Base-by-base conservation (phyloP, 2,888 invertebrate species). In the Cloeon dipterum region DNA sequence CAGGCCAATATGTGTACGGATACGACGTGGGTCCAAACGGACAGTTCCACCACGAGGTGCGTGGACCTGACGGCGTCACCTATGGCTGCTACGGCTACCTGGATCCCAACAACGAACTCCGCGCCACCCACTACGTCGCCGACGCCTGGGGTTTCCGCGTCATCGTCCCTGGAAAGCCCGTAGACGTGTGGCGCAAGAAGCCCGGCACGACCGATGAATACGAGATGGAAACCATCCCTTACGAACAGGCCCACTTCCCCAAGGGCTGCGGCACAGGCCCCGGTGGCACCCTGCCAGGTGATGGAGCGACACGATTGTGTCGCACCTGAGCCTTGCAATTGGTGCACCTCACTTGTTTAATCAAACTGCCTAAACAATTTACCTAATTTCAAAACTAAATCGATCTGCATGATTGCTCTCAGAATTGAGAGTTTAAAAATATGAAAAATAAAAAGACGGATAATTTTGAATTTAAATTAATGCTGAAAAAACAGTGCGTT, bases 61-160 rank as follows among this genome's bases (percentile, higher is more conserved):
- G 72, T 39, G 77, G 75, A 4, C 71, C 74, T 0, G 77, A 78
- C 47, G 74, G 73, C 16, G 72, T 78, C 14, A 78, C 77, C 1
- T 78, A 78, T 47, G 79, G 79, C 43, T 79, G 79, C 52, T 79
- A 78, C 46, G 79, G 79, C 20, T 74, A 74, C 53, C 65, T 77
- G 26, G 74, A 77, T 52, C 69, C 74, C 1, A 67, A 69, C 34
- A 65, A 66, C 25, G 61, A 62, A 41, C 61, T 75, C 10, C 65
- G 69, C 23, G 74, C 70, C 34, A 76, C 76, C 18, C 75, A 76
- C 55, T 79, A 78, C 51, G 65, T 79, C 10, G 76, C 78, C 33
- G 79, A 79, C 52, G 69, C 70, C 41, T 74, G 74, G 58, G 79
- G 79, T 14, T 79, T 77, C 52, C 61, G 79, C 42, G 70, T 75